phyloP scores from a whole-genome alignment of 1,140 invertebrate genomes.

The Vanessa atalanta region DNA sequence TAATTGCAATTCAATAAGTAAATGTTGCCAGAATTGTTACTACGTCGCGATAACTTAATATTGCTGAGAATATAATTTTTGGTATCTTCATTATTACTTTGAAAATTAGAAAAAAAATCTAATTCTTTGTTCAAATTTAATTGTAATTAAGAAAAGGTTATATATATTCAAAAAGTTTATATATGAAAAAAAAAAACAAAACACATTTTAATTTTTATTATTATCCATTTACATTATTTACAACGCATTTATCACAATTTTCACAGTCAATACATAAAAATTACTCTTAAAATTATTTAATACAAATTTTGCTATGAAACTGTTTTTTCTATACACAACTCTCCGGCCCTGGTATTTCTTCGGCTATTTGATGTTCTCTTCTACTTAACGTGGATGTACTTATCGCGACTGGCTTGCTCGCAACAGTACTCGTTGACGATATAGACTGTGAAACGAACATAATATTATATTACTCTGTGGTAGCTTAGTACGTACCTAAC shows the following conservation, averaged over 20 bases:
- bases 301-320: slow-evolving; percentile 31
- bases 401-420: slow-evolving; percentile 56
- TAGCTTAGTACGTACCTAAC: too few species aligned
- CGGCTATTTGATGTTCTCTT: slow-evolving; percentile 74
- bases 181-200: slow-evolving; percentile 10
- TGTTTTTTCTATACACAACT: slow-evolving; percentile 70
- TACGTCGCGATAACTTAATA: too few species aligned
- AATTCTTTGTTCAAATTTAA: too few species aligned
- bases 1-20: too few species aligned
- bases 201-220: slow-evolving; percentile 31
- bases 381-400: slow-evolving; percentile 64
- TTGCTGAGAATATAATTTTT: too few species aligned
- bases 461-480: background rate
- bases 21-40: too few species aligned
- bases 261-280: slow-evolving; percentile 73
- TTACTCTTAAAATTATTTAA: slow-evolving; percentile 54
- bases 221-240: slow-evolving; percentile 63
- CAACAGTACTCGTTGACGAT: slow-evolving; percentile 52
- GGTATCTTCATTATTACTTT: too few species aligned
- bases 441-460: slow-evolving; percentile 52
- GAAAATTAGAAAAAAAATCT: too few species aligned
- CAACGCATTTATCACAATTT: slow-evolving; percentile 73
- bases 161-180: background rate
- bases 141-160: too few species aligned
- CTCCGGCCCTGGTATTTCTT: slow-evolving; percentile 75